Percentiles rank a stretch among this genome's conserved stretches.
Conservation (phyloP, 2,888 invertebrate species). For the Mythimna ferrago region DNA sequence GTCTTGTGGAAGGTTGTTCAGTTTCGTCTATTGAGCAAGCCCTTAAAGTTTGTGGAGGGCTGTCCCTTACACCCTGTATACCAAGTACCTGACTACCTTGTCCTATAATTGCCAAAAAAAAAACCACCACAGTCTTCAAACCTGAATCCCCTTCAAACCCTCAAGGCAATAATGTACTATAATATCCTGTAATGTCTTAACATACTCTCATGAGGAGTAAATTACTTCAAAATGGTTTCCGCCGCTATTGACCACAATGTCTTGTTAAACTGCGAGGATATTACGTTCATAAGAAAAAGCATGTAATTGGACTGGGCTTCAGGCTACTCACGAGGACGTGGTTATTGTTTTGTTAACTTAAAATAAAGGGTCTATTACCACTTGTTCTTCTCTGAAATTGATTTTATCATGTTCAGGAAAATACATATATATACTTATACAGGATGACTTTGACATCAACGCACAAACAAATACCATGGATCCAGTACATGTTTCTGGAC, state of each 20-base stretch:
- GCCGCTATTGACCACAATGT: conserved; percentile 41
- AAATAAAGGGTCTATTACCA: background rate
- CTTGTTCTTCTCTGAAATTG: background rate
- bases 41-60: too few species aligned
- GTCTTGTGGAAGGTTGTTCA: too few species aligned
- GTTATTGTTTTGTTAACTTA: background rate
- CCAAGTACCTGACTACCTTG: too few species aligned
- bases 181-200: conserved; percentile 23
- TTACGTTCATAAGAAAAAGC: conserved; percentile 22
- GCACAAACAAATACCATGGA: too few species aligned
- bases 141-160: background rate
- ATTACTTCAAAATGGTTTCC: conserved; percentile 44
- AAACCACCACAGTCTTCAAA: background rate
- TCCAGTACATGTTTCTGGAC: too few species aligned
- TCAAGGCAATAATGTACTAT: conserved; percentile 37
- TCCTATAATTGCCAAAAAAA: background rate
- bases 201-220: conserved; percentile 45
- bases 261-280: conserved; percentile 38
- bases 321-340: conserved; percentile 12
- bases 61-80: too few species aligned
- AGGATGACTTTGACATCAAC: too few species aligned
- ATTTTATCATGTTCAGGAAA: too few species aligned
- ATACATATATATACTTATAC: too few species aligned
- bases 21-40: too few species aligned
- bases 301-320: conserved; percentile 29